Percentiles rank a stretch among this genome's conserved stretches.
These are phyloP conservation scores for Amblyornis subalaris DNA, from an alignment of 2,113 vertebrate genomes.

Conservation along the genomic window DNA sequence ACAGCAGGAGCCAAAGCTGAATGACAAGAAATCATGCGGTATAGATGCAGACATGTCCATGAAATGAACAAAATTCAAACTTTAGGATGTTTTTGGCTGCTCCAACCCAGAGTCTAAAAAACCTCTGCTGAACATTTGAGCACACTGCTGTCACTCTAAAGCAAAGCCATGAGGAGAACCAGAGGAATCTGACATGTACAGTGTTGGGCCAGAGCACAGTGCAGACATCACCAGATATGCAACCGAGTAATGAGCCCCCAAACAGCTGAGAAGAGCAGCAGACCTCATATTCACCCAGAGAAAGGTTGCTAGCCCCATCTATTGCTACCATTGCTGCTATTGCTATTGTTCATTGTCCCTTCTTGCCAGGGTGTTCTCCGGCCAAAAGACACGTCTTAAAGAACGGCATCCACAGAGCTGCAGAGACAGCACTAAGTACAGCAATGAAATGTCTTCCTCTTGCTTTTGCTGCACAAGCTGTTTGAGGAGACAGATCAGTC, in stretches of 20 bases:
- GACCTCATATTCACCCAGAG: background rate
- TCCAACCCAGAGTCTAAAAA: background rate
- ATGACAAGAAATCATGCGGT: background rate
- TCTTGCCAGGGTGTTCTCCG: background rate
- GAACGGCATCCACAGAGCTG: background rate
- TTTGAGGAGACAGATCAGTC: background rate
- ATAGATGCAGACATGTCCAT: background rate
- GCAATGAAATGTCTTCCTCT: background rate
- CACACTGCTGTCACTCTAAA: background rate
- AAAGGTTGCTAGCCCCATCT: conserved; percentile 28
- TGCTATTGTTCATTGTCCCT: background rate
- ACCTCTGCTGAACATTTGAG: background rate
- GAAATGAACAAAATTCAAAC: background rate
- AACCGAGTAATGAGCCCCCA: background rate
- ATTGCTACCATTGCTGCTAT: conserved; percentile 20
- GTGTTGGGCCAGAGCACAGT: background rate
- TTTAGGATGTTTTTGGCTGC: background rate
- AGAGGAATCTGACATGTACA: background rate
- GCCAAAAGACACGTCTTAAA: background rate
- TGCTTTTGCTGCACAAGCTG: background rate
- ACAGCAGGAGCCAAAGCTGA: background rate
- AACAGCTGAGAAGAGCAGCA: conserved; percentile 17
- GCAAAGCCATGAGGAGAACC: background rate
- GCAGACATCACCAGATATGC: background rate
- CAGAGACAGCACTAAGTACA: background rate